phyloP scores from a whole-genome alignment of 2,888 invertebrate species.

The Cheilosia vulpina region DNA sequence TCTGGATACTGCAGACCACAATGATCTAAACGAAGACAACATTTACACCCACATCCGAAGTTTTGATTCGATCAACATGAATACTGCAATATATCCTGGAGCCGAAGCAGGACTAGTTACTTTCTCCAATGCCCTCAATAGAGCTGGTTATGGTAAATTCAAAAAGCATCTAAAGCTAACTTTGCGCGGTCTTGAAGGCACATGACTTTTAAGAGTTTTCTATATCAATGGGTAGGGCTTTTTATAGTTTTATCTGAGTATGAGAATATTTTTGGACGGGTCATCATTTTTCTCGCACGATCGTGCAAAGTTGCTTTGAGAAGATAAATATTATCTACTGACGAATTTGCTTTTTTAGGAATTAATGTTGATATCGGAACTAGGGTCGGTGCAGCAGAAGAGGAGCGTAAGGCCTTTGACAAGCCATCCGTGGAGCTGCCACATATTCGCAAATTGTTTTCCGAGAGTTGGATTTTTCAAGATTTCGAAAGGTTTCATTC shows the following conservation, averaged over 20 bases:
- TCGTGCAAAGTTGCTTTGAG: no score
- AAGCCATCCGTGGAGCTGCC: conserved; percentile 21
- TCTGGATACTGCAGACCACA: conserved; percentile 87
- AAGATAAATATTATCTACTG: no score
- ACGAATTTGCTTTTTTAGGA: background rate
- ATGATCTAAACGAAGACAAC: conserved; percentile 23
- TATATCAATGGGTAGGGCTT: no score
- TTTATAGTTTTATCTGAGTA: no score
- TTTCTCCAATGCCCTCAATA: conserved; percentile 78
- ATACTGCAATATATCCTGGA: conserved; percentile 72
- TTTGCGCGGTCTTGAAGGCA: no score
- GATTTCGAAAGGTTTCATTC: conserved; percentile 78
- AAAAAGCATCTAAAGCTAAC: no score
- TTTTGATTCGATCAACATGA: conserved; percentile 83
- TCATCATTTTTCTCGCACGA: no score
- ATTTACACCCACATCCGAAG: conserved; percentile 19
- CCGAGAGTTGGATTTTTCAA: conserved; percentile 89
- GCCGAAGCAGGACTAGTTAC: conserved; percentile 77
- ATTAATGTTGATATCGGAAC: background rate
- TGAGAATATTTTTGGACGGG: no score
- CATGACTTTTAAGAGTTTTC: no score
- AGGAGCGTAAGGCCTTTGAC: background rate
- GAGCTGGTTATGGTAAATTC: conserved; percentile 9
- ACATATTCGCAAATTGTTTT: conserved; percentile 85
- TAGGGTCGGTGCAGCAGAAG: background rate